Evolutionary conservation across 2,888 invertebrate species (phyloP), one percentile per base, ranked within the genome.

Genomic region (Caenorhabditis sinica): DNA sequence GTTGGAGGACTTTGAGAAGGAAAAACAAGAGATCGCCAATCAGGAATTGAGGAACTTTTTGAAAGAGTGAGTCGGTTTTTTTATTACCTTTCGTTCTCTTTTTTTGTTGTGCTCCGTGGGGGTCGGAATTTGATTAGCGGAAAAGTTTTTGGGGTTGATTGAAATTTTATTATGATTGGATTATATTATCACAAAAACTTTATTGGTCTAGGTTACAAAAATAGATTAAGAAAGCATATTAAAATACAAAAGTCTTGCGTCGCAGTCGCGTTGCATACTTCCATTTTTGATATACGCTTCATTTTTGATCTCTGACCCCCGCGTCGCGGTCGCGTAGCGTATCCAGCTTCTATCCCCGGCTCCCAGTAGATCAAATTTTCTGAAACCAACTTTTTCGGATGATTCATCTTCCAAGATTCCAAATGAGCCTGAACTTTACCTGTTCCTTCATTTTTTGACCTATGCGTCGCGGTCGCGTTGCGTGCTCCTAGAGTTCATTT

Each of bases 1-100:
- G 13, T 36, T 69, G 53, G 74, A 73, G 23, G 88, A 87, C 25
- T 88, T 83, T 36, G 82, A 84, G 61, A 82, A 83, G 43, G 87
- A 88, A 58, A 87, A 88, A 73, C 82, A 87, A 40, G 88, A 88
- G 20, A 49, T 81, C 6, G 87, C 86, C 13, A 84, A 81, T 63
- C 87, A 81, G 3, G 88, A 88, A 49, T 75, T 88, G 20, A 65
- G 84, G 20, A 77, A 73, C 23, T 88, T 88, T 51, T 58, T 88
- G 61, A 88, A 84, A 82, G 83, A 88, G 88, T 88, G 33, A 68
- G 88, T 88, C 73, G 25, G 53, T 75, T 28, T 45, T 25, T 45
- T 40, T 25, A 28, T 56, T 9, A 15, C 15, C 28, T 25, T 15
- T 28, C 13, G n/a, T 49, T 49, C 49, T 3, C 20, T 43, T 43